A percentile compares a stretch with the other conserved stretches of the same genome.
Evolutionary conservation across 2,888 invertebrate species (phyloP).

Genomic region (Pandemis corylana): DNA sequence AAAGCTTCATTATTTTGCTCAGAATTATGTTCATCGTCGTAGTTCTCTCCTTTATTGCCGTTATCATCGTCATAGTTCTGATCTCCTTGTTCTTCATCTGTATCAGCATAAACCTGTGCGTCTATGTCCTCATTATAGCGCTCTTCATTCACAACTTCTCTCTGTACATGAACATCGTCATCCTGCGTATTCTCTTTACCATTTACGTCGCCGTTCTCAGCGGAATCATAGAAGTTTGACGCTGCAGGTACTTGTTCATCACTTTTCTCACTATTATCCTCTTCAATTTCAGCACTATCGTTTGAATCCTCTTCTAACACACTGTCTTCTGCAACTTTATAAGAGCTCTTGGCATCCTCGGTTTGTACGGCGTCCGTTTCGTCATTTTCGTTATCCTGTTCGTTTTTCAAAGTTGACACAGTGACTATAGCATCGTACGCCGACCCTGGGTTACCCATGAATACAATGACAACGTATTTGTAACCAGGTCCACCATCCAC

Average conservation of each 20-base stretch:
- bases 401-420: slow-evolving; percentile 63
- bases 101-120: slow-evolving; percentile 48
- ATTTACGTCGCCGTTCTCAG: slow-evolving; percentile 41
- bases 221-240: slow-evolving; percentile 39
- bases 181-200: slow-evolving; percentile 43
- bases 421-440: slow-evolving; percentile 74
- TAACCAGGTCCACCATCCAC: slow-evolving; percentile 78
- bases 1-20: slow-evolving; percentile 44
- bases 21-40: slow-evolving; percentile 44
- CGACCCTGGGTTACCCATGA: slow-evolving; percentile 69
- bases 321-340: slow-evolving; percentile 48
- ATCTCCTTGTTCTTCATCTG: slow-evolving; percentile 47
- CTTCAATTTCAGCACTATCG: slow-evolving; percentile 54
- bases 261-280: slow-evolving; percentile 41
- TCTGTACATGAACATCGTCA: slow-evolving; percentile 24
- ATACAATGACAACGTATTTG: slow-evolving; percentile 73
- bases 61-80: slow-evolving; percentile 46
- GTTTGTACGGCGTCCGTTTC: slow-evolving; percentile 34
- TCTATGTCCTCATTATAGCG: slow-evolving; percentile 26
- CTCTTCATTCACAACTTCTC: slow-evolving; percentile 23
- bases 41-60: slow-evolving; percentile 41
- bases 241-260: slow-evolving; percentile 29
- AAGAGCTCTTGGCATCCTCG: slow-evolving; percentile 22
- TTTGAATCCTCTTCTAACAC: slow-evolving; percentile 57
- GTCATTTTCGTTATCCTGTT: slow-evolving; percentile 42